Percentiles rank a stretch among this genome's conserved stretches.
These are phyloP conservation scores for Phorcus lineatus DNA, from an alignment of 2,888 invertebrate species.

Conservation along the genomic window DNA sequence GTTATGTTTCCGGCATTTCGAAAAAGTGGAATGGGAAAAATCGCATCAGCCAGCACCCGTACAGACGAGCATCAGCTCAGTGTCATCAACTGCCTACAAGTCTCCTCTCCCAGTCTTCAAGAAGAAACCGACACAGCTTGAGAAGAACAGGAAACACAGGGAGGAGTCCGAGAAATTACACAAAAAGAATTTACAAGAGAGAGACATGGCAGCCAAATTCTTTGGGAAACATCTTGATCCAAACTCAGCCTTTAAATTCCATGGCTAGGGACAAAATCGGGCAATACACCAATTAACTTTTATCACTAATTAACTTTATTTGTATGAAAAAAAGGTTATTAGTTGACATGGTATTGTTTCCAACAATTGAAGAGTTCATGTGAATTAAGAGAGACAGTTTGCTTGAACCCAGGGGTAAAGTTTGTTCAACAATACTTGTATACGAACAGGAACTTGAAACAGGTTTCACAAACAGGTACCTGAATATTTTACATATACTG, in stretches of 20 bases:
- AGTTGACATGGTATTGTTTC: no score
- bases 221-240: slow-evolving; percentile 69
- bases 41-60: slow-evolving; percentile 64
- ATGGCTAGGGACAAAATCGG: slow-evolving; percentile 17
- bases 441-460: no score
- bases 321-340: no score
- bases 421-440: no score
- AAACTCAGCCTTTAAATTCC: slow-evolving; percentile 58
- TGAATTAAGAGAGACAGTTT: no score
- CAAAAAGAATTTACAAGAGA: slow-evolving; percentile 50
- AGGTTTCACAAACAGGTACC: no score
- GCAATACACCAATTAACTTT: no score
- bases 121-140: slow-evolving; percentile 53
- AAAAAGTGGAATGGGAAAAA: slow-evolving; percentile 64
- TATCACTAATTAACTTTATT: no score
- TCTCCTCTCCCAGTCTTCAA: slow-evolving; percentile 63
- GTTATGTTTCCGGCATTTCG: slow-evolving; percentile 61
- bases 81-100: slow-evolving; percentile 60
- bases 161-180: slow-evolving; percentile 51
- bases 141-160: slow-evolving; percentile 55
- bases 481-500: no score
- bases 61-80: slow-evolving; percentile 58
- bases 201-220: slow-evolving; percentile 67
- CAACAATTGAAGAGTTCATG: no score
- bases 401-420: no score